Conservation (phyloP, 2,888 invertebrate species). For the Ctenicera cuprea region DNA sequence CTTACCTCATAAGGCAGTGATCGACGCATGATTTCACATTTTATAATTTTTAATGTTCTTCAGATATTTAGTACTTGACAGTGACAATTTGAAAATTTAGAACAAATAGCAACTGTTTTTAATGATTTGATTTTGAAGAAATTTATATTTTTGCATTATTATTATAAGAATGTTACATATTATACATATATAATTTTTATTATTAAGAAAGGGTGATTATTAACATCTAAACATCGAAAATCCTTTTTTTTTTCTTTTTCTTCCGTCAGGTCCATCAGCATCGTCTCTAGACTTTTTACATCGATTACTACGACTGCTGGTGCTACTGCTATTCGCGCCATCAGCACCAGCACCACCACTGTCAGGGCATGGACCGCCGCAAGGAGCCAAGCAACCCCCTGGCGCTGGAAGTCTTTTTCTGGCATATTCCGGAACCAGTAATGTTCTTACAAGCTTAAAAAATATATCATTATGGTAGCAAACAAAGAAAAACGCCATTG, state of each 20-base stretch:
- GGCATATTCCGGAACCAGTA: slow-evolving; percentile 46
- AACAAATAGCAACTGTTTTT: slow-evolving; percentile 25
- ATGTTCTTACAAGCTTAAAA: slow-evolving; percentile 46
- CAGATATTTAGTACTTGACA: slow-evolving; percentile 3
- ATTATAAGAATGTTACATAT: not conserved
- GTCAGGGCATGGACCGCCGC: no score
- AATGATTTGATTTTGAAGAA: slow-evolving; percentile 2
- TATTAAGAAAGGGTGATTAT: not conserved
- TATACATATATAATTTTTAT: not conserved
- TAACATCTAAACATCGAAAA: not conserved
- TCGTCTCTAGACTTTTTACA: not conserved
- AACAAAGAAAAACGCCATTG: not conserved
- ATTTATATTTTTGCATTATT: not conserved
- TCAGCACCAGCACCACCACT: not conserved
- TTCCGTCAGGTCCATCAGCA: no score
- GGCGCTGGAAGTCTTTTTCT: not conserved
- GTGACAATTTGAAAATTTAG: not conserved
- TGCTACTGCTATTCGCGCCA: not conserved
- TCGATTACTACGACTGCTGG: not conserved
- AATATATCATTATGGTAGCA: not conserved
- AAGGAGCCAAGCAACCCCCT: not conserved
- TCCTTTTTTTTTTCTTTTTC: not conserved
- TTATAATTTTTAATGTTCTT: slow-evolving; percentile 16
- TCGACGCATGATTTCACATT: slow-evolving; percentile 15
- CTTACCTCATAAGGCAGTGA: slow-evolving; percentile 1